Evolutionary conservation across 2,888 invertebrate genomes (phyloP), one percentile per base, ranked within the genome.

Genomic region (Scaptomyza parva): DNA sequence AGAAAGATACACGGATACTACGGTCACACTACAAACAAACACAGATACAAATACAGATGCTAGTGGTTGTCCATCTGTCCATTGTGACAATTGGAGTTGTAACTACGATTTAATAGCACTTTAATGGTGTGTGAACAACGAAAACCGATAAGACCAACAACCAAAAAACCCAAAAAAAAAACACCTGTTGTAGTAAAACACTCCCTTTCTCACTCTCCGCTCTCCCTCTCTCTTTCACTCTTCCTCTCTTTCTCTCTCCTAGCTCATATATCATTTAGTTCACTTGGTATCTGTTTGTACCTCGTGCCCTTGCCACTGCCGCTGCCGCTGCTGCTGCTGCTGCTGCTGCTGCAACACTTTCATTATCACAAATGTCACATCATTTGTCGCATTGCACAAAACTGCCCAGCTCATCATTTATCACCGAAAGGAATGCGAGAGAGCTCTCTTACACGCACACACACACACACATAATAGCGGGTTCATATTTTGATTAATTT

Each of bases 331-430:
- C n/a, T 2, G 76, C 67, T 68, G 82, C 76, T 17, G 37, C 37
- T 37, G 37, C 37, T 58, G 74, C 59, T 60, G 78, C 62, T 67
- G 85, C 78, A 86, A 81, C 87, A 84, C 87, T 84, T 86, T 84
- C 80, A 78, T 89, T 87, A 89, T 87, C 87, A 86, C 74, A 70
- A 82, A 88, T 79, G 85, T 86, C 88, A 76, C 82, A 86, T 88
- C 90, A 90, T 90, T 90, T 90, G 90, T 90, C 90, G 88, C 89
- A 78, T 76, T 76, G 77, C 80, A 70, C 66, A 66, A 73, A 82
- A 76, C 68, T 76, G 80, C 68, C 72, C 64, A 37, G 76, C 78
- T 76, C 87, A 88, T 90, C 89, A 90, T 90, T 90, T 90, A 90
- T 90, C 90, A 90, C 86, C 67, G 37, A 70, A 75, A 76, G 86